Conservation (phyloP, 1,140 invertebrate species). For the Aphis craccivora region DNA sequence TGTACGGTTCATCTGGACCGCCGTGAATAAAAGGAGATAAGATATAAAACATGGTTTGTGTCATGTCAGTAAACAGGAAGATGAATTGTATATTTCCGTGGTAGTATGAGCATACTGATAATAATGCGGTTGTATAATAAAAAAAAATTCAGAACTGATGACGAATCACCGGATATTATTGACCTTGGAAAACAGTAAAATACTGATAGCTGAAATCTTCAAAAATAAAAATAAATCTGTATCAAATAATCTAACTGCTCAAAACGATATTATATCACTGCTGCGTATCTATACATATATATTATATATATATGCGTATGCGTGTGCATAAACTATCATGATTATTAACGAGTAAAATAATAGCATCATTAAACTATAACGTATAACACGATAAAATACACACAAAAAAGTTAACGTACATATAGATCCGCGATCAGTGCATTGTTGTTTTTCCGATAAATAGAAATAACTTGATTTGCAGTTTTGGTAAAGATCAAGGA, state of each 20-base stretch:
- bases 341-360: background rate
- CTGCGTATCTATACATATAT: background rate
- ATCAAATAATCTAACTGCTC: no score
- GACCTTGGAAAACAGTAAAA: background rate
- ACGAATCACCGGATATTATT: constrained; percentile 5
- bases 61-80: constrained; percentile 29
- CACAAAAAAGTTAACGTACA: background rate
- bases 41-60: background rate
- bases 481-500: background rate
- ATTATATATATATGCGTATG: no score
- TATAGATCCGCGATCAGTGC: no score
- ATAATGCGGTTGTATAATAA: background rate
- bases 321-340: background rate
- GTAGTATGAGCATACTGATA: background rate
- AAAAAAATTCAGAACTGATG: background rate
- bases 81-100: background rate
- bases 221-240: background rate
- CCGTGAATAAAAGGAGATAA: background rate
- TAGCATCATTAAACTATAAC: background rate
- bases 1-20: background rate
- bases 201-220: background rate
- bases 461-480: background rate
- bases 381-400: background rate
- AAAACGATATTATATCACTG: background rate
- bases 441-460: no score